Base-by-base conservation (phyloP, 2,888 invertebrate genomes). In the Drosophila picticornis region DNA sequence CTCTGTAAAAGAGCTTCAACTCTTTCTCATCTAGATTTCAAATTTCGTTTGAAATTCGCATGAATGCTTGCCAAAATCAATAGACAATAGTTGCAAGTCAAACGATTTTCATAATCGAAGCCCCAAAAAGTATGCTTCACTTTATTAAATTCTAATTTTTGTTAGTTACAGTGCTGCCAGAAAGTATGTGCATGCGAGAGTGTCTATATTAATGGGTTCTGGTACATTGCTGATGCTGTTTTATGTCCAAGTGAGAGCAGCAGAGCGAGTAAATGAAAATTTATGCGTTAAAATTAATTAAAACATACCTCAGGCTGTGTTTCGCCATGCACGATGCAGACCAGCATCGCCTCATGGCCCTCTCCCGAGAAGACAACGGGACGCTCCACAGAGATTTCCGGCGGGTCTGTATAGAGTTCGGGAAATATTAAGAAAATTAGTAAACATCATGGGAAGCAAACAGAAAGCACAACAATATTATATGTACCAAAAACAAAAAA, bases 291-390 rank as follows among this genome's bases (percentile, higher is more conserved):
- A 83, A 82, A 80, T 85, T 82, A 83, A 83, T 81, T 77, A 83
- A 81, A 88, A 93, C 94, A 94, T 94, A 96, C 96, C 94, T 95
- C 95, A 68, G 95, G 95, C 89, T 94, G 94, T 69, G 95, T 95
- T 92, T 95, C 95, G 32, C 95, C 95, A 89, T 96, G 95, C 40
- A 96, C 95, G 78, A 95, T 95, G 92, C 96, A 96, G 59, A 95
- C 95, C 61, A 96, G 94, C 91, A 95, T 95, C 31, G 95, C 95
- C 91, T 96, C 95, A 84, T 95, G 94, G 67, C 95, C 95, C 92
- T 95, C 95, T 16, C 95, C 95, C 7, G 95, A 95, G 91, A 95
- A 95, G 64, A 96, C 95, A 91, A 95, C 94, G 56, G 95, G 94
- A 83, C 95, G 94, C 92, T 95, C 95, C 73, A 95, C 93, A 83